Evolutionary conservation across 2,113 vertebrate species (phyloP), one percentile per base, ranked within the genome.

Genomic region (Trichomycterus rosablanca): DNA sequence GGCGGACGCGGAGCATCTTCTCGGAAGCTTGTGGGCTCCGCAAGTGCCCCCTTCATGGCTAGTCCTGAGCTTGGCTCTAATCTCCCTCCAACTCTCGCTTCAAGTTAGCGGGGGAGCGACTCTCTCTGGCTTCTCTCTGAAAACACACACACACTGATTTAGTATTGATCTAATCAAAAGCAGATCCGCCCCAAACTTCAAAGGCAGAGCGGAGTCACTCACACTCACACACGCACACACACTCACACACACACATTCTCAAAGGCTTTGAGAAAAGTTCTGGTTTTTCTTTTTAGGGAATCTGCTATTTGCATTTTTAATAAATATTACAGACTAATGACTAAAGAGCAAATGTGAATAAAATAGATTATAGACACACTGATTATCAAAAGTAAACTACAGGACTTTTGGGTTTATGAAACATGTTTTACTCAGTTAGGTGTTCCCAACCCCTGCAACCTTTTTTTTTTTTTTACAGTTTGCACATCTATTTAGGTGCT

Each of bases 1-100:
- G 96, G 96, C 65, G 96, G 96, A 51, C 94, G 83, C 30, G 96
- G 96, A 60, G 93, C 94, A 91, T 99, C 96, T 88, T 98, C 95
- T 68, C 90, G 88, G 86, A 98, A 98, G 89, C 94, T 97, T 81
- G 86, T 90, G 86, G 84, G 89, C 79, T 97, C 92, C 55, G 90
- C 83, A 59, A 97, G 91, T 78, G 83, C 81, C 72, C 91, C 88
- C 81, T 92, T 98, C 94, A 98, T 98, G 90, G 87, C 83, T 92
- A 79, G 83, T 76, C 83, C 78, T 73, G 82, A 84, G 84, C 83
- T 75, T 82, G 78, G 70, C 84, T 80, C 78, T 79, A 82, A 90
- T 86, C 87, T 88, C 86, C 89, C 88, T 86, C 89, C 86, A 86
- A 90, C 92, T 93, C 93, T 89, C 87, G 56, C 56, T 59, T 90